Base-by-base conservation (phyloP, 2,888 invertebrate genomes). In the Chrysolina haemoptera region DNA sequence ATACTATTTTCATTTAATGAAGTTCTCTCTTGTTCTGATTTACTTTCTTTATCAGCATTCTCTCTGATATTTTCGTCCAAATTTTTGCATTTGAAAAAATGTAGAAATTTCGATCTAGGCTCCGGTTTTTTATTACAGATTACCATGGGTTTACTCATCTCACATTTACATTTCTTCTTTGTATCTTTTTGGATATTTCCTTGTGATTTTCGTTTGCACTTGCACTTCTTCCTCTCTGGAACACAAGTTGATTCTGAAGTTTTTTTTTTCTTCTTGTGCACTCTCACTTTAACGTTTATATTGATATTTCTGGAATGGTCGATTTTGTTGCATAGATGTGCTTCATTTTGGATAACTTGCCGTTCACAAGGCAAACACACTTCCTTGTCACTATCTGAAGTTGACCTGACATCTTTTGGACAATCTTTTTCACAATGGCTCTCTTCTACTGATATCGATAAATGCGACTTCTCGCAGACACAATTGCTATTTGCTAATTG, bases 111-210 rank as follows among this genome's bases (percentile, higher is more conserved):
- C 22, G 16, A 62, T 27, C 59, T 55, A n/a, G 46, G 18, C 53
- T 73, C 62, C 9, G 77, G 73, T 35, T 46, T 55, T 64, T 63
- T 73, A 40, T 75, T 68, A 62, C 75, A 75, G 11, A 73, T 67
- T 14, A 75, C 53, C 48, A 73, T 73, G 14, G 75, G 66, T 12
- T 70, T 67, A 22, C 63, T 59, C 10, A 67, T 41, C 3, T 64
- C 22, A 53, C 76, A 74, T 18, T 69, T 71, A 62, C 53, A 53
- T 20, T 12, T 20, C 20, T 53, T 53, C 53, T 53, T 53, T 10
- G 20, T 11, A 20, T 53, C 53, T 53, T 53, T 20, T 69, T 64
- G 46, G 14, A 12, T 65, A 63, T 20, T 41, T 64, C 50, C 18
- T 11, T 55, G 16, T 14, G 3, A 9, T 5, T 68, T 41, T 18